Percentiles rank a stretch among this genome's conserved stretches.
phyloP scores from a whole-genome alignment of 2,113 vertebrate species.

The Prochilodus magdalenae region DNA sequence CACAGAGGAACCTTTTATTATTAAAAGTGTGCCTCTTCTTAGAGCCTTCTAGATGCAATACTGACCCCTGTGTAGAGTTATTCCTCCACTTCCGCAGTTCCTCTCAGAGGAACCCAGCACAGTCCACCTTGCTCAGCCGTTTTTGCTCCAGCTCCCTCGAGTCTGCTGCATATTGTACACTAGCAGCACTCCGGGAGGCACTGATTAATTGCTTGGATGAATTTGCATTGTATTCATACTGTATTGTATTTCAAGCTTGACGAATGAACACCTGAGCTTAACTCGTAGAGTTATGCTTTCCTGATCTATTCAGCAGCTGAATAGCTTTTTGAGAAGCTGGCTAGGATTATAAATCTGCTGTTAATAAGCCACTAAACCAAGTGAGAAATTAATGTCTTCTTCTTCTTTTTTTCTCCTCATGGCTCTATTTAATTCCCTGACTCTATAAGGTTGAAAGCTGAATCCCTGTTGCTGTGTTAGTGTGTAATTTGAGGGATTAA shows the following conservation, averaged over 20 bases:
- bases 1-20: too few relatives aligned
- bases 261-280: constrained; percentile 55
- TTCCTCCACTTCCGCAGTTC: constrained; percentile 2
- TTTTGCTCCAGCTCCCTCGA: constrained; percentile 43
- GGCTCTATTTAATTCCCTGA: constrained; percentile 13
- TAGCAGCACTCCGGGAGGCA: constrained; percentile 31
- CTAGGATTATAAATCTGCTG: constrained; percentile 34
- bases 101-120: neutral
- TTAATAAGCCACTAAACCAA: constrained; percentile 43
- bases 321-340: constrained; percentile 2
- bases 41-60: neutral
- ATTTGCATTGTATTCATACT: constrained; percentile 65
- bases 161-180: constrained; percentile 37
- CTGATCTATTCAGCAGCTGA: constrained; percentile 26
- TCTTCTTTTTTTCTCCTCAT: neutral
- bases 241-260: constrained; percentile 63
- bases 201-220: constrained; percentile 63
- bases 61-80: neutral
- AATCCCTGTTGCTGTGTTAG: neutral
- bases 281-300: constrained; percentile 47
- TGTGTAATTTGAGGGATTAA: constrained; percentile 22
- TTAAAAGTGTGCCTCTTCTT: too few relatives aligned
- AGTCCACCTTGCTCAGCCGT: constrained; percentile 34
- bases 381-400: constrained; percentile 25
- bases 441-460: neutral